A percentile compares a stretch with the other conserved stretches of the same genome.
phyloP scores from a whole-genome alignment of 1,140 invertebrate genomes.

The Tetramorium simillimum region DNA sequence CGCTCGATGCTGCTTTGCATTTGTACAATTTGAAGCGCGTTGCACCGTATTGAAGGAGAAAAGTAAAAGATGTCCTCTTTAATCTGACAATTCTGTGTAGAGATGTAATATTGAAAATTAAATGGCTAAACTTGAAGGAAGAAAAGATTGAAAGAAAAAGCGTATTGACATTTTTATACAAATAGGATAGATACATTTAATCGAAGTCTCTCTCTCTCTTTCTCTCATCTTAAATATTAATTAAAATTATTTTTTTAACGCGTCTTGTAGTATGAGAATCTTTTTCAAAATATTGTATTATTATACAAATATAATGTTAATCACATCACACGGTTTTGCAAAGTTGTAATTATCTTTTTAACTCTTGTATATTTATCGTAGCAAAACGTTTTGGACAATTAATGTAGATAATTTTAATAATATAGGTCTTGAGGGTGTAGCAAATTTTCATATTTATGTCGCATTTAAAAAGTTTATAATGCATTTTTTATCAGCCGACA shows the following conservation, averaged over 20 bases:
- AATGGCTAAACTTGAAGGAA: not conserved
- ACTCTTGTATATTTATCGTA: not conserved
- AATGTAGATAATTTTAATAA: not conserved
- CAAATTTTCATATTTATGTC: not conserved
- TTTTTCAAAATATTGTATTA: not conserved
- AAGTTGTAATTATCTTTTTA: conserved; percentile 4
- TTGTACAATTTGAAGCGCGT: not conserved
- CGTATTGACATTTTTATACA: conserved; percentile 1
- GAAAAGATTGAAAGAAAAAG: not conserved
- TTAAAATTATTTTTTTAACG: conserved; percentile 1
- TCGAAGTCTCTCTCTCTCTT: not conserved
- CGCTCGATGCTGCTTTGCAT: not conserved
- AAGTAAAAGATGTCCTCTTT: not conserved
- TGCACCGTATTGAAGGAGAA: not conserved
- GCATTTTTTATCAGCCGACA: not conserved
- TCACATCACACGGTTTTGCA: not conserved
- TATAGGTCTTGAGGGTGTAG: not conserved
- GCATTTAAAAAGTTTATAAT: conserved; percentile 11
- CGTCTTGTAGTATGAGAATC: not conserved
- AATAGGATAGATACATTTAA: conserved; percentile 18
- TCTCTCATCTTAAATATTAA: not conserved
- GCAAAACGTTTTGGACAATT: not conserved
- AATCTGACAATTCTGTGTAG: conserved; percentile 1
- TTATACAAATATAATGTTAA: not conserved
- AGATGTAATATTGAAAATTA: conserved; percentile 58